These are phyloP conservation scores for Cephus pygmeus DNA, from an alignment of 2,888 invertebrate genomes.

Conservation along the genomic window DNA sequence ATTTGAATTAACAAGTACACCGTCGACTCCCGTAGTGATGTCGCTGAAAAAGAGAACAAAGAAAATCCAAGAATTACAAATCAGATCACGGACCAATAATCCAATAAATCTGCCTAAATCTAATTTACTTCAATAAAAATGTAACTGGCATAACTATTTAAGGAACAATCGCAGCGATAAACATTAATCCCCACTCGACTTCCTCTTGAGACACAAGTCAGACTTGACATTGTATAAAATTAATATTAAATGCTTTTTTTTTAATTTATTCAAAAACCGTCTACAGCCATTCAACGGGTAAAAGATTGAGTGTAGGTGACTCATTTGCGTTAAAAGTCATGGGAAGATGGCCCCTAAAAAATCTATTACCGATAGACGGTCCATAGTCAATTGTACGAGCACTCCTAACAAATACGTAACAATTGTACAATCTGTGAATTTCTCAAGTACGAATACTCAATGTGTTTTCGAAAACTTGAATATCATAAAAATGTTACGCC, in stretches of 20 bases:
- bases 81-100: background rate
- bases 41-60: slow-evolving; percentile 60
- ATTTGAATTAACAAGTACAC: slow-evolving; percentile 50
- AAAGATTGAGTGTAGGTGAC: too few species aligned
- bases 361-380: too few species aligned
- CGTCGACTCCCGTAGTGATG: slow-evolving; percentile 61
- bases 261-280: background rate
- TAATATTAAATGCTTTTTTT: background rate
- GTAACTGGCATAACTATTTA: background rate
- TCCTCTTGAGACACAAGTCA: too few species aligned
- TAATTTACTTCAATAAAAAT: background rate
- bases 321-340: too few species aligned
- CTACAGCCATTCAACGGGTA: background rate
- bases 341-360: too few species aligned
- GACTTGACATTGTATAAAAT: background rate
- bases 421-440: background rate
- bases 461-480: background rate
- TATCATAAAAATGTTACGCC: background rate
- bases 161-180: background rate
- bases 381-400: too few species aligned
- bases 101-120: background rate
- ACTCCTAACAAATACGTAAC: too few species aligned
- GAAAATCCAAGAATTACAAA: background rate
- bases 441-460: background rate
- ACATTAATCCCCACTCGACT: background rate